Conservation (phyloP, 2,888 invertebrate genomes). For the Hedya salicella region DNA sequence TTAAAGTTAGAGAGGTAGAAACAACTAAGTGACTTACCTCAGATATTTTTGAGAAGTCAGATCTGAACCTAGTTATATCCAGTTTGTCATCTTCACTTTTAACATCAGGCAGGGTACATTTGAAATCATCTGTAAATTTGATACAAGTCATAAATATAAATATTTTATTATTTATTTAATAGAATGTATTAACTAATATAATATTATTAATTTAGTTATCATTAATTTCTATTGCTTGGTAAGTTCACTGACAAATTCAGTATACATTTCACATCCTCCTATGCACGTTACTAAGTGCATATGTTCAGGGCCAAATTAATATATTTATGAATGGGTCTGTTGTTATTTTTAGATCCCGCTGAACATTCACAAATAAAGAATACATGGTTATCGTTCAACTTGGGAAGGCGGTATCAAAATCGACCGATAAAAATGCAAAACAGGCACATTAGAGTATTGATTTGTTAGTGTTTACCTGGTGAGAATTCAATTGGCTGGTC, state of each 20-base stretch:
- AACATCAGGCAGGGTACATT: slow-evolving; percentile 79
- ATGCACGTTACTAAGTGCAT: neutral
- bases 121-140: slow-evolving; percentile 73
- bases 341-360: neutral
- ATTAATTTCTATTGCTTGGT: too few species aligned
- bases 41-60: slow-evolving; percentile 79
- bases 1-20: too few species aligned
- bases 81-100: slow-evolving; percentile 72
- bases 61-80: slow-evolving; percentile 73
- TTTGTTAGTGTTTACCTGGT: slow-evolving; percentile 35
- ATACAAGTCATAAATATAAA: neutral
- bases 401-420: neutral
- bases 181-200: too few species aligned
- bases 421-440: neutral
- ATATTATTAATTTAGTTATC: too few species aligned
- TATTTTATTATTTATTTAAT: too few species aligned
- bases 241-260: too few species aligned
- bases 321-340: neutral
- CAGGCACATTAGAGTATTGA: slow-evolving; percentile 15
- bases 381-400: neutral
- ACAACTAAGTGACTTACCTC: slow-evolving; percentile 63
- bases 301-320: slow-evolving; percentile 21
- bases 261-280: too few species aligned
- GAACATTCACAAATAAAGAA: neutral
- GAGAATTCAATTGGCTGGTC: slow-evolving; percentile 29